phyloP scores from a whole-genome alignment of 2,113 vertebrate species.

The Tragelaphus scriptus region DNA sequence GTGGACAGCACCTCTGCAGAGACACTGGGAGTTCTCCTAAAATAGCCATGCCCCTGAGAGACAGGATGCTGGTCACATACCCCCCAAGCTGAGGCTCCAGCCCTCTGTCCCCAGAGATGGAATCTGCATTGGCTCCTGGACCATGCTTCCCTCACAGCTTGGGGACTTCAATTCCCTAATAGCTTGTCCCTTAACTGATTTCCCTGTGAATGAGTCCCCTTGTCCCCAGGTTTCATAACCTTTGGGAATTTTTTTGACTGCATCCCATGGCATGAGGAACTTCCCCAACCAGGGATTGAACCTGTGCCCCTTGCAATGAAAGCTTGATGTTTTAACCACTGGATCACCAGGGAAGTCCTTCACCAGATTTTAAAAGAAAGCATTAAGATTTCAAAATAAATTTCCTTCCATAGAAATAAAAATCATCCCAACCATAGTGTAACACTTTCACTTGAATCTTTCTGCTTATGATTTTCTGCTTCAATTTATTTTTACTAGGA shows the following conservation, averaged over 20 bases:
- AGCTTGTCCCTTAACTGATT: background rate
- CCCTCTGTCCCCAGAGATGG: background rate
- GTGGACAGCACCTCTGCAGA: background rate
- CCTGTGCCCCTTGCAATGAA: background rate
- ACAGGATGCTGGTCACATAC: background rate
- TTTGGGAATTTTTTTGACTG: background rate
- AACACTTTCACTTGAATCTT: background rate
- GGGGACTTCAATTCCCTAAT: background rate
- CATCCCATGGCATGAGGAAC: background rate
- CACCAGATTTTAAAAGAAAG: background rate
- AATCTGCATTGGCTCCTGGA: no score
- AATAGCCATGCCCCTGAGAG: accelerated
- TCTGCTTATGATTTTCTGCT: background rate
- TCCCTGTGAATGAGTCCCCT: background rate
- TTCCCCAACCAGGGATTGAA: background rate
- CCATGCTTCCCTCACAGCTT: background rate
- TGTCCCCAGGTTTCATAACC: background rate
- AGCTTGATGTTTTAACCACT: background rate
- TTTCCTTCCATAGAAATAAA: background rate
- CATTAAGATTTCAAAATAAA: background rate
- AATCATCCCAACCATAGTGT: background rate
- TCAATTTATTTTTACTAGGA: background rate
- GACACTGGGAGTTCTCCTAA: background rate
- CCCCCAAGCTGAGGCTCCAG: background rate
- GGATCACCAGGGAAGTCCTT: background rate